Evolutionary conservation across 1,140 invertebrate species (phyloP).

Genomic region (Pseudoatta argentina): DNA sequence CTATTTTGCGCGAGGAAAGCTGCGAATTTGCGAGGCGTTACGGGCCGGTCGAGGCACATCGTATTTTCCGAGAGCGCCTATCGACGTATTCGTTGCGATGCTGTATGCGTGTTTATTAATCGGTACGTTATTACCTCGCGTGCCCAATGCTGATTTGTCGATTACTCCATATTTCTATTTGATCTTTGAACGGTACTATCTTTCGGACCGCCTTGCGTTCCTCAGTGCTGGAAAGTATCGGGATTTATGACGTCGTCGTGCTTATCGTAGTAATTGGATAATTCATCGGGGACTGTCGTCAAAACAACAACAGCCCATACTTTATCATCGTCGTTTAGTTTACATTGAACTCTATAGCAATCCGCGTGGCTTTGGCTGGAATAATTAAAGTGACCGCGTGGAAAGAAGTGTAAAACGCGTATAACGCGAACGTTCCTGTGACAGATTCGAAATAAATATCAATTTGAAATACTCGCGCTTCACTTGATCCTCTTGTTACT

Average conservation of each 20-base stretch:
- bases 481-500: conserved; percentile 19
- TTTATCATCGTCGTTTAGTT: conserved; percentile 48
- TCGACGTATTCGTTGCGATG: conserved; percentile 60
- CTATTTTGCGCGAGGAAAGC: not conserved
- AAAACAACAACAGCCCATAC: not conserved
- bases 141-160: conserved; percentile 42
- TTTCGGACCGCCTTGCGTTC: conserved; percentile 8
- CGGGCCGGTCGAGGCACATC: conserved; percentile 42
- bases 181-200: conserved; percentile 15
- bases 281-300: not conserved
- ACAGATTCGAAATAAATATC: conserved; percentile 28
- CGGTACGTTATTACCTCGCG: conserved; percentile 26
- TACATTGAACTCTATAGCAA: conserved; percentile 44
- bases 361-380: conserved; percentile 24
- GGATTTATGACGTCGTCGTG: conserved; percentile 10
- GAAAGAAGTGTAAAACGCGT: conserved; percentile 38
- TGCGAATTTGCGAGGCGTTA: conserved; percentile 50
- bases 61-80: conserved; percentile 52
- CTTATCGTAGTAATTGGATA: conserved; percentile 18
- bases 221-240: conserved; percentile 19
- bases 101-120: conserved; percentile 25
- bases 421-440: conserved; percentile 29
- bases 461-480: conserved; percentile 29
- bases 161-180: conserved; percentile 4
- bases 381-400: conserved; percentile 22